Conservation (phyloP, 2,113 vertebrate genomes). For the Chlamydotis undulata region DNA sequence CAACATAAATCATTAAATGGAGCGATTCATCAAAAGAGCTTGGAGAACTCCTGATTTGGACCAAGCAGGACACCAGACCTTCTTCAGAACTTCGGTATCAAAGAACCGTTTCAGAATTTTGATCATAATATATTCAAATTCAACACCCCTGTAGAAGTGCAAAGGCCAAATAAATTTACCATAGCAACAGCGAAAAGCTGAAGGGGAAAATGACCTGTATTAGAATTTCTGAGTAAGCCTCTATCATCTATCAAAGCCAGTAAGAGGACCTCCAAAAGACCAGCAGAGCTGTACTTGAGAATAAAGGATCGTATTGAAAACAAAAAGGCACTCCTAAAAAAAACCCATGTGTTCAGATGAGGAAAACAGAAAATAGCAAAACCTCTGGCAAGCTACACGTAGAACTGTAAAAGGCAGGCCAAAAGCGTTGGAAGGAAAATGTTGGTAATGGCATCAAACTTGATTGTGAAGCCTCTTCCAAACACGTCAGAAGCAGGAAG, state of each 20-base stretch:
- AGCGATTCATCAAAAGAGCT: not conserved
- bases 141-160: not conserved
- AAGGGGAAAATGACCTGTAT: not conserved
- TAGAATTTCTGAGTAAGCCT: not conserved
- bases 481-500: conserved; percentile 8
- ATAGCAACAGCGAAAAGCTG: not conserved
- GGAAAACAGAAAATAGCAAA: conserved; percentile 47
- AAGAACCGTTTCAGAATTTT: not conserved
- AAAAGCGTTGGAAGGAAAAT: conserved; percentile 28
- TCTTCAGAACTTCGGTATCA: not conserved
- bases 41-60: not conserved
- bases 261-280: not conserved
- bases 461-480: conserved; percentile 30
- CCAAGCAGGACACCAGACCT: not conserved
- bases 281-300: not conserved
- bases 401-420: not conserved
- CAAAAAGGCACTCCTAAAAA: not conserved
- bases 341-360: not conserved
- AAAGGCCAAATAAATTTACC: not conserved
- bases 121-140: conserved; percentile 2
- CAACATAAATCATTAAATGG: conserved; percentile 1
- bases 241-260: not conserved
- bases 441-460: conserved; percentile 11
- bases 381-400: conserved; percentile 4
- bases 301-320: not conserved